Conservation (phyloP, 2,113 vertebrate genomes). For the Cheirogaleus medius region DNA sequence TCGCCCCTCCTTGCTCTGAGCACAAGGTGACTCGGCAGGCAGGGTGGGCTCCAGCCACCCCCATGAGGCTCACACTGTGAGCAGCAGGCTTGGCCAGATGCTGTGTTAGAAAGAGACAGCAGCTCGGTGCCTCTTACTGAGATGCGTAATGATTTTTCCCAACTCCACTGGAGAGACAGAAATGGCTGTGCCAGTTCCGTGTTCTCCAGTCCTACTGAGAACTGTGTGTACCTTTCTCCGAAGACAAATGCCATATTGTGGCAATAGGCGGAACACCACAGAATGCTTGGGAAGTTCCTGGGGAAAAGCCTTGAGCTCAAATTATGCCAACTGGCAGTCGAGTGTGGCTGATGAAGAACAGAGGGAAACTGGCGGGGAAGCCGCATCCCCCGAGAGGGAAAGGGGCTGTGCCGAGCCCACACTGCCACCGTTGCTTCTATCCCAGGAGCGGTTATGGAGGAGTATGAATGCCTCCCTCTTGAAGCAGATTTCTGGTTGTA, state of each 20-base stretch:
- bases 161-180: not conserved
- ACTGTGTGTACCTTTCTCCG: not conserved
- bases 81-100: not conserved
- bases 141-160: not conserved
- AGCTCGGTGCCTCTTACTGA: not conserved
- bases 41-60: not conserved
- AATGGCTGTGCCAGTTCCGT: not conserved
- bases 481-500: not conserved
- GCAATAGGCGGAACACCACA: not conserved
- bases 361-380: not conserved
- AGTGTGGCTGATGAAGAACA: not conserved
- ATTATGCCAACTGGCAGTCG: not conserved
- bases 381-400: not conserved
- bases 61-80: fast-evolving
- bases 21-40: not conserved
- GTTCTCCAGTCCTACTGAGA: not conserved
- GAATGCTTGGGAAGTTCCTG: not conserved
- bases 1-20: not conserved
- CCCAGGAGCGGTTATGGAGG: fast-evolving
- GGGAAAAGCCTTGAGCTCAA: not conserved
- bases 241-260: not conserved
- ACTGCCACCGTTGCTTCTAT: fast-evolving
- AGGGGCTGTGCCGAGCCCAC: not conserved
- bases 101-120: too few species aligned
- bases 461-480: too few species aligned